Evolutionary conservation across 2,888 invertebrate species (phyloP).

Genomic region (Epinotia ramella): DNA sequence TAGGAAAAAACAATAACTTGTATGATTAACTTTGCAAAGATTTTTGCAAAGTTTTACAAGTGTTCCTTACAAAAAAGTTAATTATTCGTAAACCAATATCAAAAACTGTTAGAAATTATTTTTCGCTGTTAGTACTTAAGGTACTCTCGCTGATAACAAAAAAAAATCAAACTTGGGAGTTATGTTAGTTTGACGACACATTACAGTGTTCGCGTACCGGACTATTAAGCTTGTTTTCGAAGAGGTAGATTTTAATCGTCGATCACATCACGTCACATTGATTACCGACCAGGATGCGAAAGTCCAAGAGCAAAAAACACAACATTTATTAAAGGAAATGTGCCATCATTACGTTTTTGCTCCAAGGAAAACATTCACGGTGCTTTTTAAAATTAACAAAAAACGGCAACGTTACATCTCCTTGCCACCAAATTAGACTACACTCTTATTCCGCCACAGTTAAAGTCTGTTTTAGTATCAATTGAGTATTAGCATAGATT

Average conservation of each 20-base stretch:
- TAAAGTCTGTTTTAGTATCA: slow-evolving; percentile 8
- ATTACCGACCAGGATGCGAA: slow-evolving; percentile 39
- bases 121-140: too few relatives aligned
- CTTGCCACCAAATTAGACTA: background rate
- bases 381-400: slow-evolving; percentile 44
- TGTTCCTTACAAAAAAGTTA: too few relatives aligned
- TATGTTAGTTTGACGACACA: too few relatives aligned
- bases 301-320: slow-evolving; percentile 35
- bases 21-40: too few relatives aligned
- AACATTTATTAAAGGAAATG: slow-evolving; percentile 45
- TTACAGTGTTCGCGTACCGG: too few relatives aligned
- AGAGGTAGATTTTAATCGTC: slow-evolving; percentile 15
- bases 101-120: too few relatives aligned
- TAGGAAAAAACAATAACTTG: too few relatives aligned
- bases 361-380: slow-evolving; percentile 43
- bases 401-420: slow-evolving; percentile 21
- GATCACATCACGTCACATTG: slow-evolving; percentile 13
- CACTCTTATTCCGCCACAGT: background rate
- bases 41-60: too few relatives aligned
- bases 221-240: background rate
- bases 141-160: too few relatives aligned
- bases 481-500: background rate
- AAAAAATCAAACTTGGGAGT: too few relatives aligned
- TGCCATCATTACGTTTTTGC: slow-evolving; percentile 45
- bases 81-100: too few relatives aligned